Conservation (phyloP, 2,797 vertebrate species). For the Chiloscyllium punctatum region DNA sequence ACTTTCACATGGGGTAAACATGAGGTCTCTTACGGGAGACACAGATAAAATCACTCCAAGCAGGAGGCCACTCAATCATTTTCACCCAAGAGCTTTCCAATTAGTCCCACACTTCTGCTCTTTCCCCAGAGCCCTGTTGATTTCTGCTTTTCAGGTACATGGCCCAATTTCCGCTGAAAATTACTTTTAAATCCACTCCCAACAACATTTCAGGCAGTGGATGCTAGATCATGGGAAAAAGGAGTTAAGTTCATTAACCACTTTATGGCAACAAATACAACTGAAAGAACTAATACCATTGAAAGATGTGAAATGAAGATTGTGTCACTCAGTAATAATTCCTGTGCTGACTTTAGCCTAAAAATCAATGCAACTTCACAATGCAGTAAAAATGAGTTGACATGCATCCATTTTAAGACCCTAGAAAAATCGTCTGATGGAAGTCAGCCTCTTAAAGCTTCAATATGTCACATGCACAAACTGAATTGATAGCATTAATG, state of each 20-base stretch:
- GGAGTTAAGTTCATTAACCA: background rate
- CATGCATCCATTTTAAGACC: constrained; percentile 19
- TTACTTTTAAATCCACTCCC: background rate
- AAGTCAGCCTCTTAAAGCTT: background rate
- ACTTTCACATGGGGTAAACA: too few species aligned
- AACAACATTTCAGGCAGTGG: background rate
- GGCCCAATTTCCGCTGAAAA: background rate
- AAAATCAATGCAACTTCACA: constrained; percentile 11
- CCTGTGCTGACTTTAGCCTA: background rate
- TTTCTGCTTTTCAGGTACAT: background rate
- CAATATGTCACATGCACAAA: background rate
- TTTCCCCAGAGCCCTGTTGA: background rate
- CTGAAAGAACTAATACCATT: background rate
- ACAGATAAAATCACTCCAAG: background rate
- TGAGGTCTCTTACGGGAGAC: background rate
- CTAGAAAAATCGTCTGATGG: background rate
- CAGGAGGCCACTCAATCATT: background rate
- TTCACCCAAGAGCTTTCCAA: background rate
- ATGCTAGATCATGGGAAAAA: background rate
- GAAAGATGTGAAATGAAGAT: constrained; percentile 5
- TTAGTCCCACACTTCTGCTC: too few species aligned
- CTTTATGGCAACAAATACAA: background rate
- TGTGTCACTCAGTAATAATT: constrained; percentile 7
- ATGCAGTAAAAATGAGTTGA: background rate
- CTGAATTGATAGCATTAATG: background rate